A percentile compares a stretch with the other conserved stretches of the same genome.
phyloP scores from a whole-genome alignment of 2,797 vertebrate genomes.

The Tinamus major region DNA sequence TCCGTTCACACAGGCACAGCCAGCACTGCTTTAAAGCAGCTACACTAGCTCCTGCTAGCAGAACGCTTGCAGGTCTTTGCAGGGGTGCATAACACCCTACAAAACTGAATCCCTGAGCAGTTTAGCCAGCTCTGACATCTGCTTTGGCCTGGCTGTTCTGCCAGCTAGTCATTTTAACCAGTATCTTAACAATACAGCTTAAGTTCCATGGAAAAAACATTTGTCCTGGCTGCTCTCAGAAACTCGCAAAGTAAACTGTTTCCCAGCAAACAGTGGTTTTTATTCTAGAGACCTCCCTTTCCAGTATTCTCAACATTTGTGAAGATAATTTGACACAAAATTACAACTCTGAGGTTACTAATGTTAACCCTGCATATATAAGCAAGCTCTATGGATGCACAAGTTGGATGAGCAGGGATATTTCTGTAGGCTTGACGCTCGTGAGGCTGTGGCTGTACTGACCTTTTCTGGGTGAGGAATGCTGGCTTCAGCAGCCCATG shows the following conservation, averaged over 20 bases:
- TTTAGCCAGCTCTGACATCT: background rate
- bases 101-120: background rate
- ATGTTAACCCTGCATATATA: background rate
- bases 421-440: background rate
- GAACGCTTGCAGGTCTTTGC: background rate
- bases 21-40: background rate
- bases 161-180: background rate
- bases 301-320: background rate
- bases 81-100: background rate
- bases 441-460: background rate
- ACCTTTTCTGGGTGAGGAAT: background rate
- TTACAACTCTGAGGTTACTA: background rate
- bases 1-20: background rate
- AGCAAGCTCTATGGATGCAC: background rate
- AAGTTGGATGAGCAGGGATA: background rate
- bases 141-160: slow-evolving; percentile 2
- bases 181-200: slow-evolving; percentile 38
- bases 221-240: background rate
- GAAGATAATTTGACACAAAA: background rate
- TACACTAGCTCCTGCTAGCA: background rate
- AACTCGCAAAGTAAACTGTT: background rate
- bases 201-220: background rate
- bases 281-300: background rate
- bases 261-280: background rate
- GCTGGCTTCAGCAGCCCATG: background rate